Conservation (phyloP, 1,140 invertebrate species). For the Neelides sp. region DNA sequence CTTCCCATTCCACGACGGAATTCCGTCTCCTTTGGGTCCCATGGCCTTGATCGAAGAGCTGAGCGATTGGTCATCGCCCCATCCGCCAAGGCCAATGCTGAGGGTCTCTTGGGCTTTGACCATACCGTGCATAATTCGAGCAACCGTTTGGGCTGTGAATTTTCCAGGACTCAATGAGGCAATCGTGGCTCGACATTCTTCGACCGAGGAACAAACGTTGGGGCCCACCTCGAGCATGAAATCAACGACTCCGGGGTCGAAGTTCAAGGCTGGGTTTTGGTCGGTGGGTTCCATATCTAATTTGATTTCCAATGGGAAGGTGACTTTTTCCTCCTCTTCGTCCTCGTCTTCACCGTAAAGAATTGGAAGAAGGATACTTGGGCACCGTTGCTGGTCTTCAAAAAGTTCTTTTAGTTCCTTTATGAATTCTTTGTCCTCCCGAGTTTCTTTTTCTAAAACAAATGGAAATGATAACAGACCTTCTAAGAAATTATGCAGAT, state of each 20-base stretch:
- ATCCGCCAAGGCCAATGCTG: slow-evolving; percentile 32
- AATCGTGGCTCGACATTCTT: slow-evolving; percentile 76
- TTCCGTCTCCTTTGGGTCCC: slow-evolving; percentile 36
- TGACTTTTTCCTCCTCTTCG: slow-evolving; percentile 3
- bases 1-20: slow-evolving; percentile 80
- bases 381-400: too few relatives aligned
- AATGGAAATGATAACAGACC: too few relatives aligned
- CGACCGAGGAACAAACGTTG: slow-evolving; percentile 67
- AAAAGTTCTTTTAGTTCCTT: too few relatives aligned
- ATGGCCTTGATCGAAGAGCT: slow-evolving; percentile 33
- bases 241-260: slow-evolving; percentile 40
- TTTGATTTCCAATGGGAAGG: too few relatives aligned
- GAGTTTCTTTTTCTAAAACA: too few relatives aligned
- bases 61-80: slow-evolving; percentile 44
- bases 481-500: too few relatives aligned
- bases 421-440: too few relatives aligned
- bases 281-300: neutral
- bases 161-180: slow-evolving; percentile 44
- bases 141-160: slow-evolving; percentile 63
- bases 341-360: neutral
- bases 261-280: slow-evolving; percentile 15
- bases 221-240: slow-evolving; percentile 81
- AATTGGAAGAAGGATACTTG: too few relatives aligned
- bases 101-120: slow-evolving; percentile 57
- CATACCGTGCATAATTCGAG: slow-evolving; percentile 75